Conservation (phyloP, 2,888 invertebrate genomes). For the Monochamus alternatus region DNA sequence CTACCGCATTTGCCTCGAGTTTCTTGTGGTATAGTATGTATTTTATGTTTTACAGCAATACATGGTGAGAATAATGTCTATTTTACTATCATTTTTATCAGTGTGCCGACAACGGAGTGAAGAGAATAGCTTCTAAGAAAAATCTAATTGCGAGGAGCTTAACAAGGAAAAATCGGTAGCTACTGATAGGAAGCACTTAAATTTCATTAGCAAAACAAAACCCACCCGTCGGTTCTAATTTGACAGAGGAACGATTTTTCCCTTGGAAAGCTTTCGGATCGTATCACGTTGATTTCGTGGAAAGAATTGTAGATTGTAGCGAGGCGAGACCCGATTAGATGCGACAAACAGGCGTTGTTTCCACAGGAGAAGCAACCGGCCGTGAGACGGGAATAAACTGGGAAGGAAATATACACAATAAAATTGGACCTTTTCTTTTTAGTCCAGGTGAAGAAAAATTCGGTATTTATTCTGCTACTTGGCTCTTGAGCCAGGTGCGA, state of each 20-base stretch:
- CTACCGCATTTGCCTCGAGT: too few species aligned
- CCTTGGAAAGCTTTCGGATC: background rate
- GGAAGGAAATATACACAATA: constrained; percentile 8
- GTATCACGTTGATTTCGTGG: constrained; percentile 5
- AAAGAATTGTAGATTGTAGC: constrained; percentile 11
- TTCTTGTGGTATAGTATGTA: too few species aligned
- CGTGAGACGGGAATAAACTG: constrained; percentile 13
- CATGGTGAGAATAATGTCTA: too few species aligned
- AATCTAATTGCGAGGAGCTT: too few species aligned
- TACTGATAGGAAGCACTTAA: background rate
- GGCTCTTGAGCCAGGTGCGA: background rate
- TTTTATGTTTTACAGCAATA: too few species aligned
- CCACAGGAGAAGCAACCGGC: background rate
- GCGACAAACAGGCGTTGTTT: constrained; percentile 1
- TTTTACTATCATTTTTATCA: too few species aligned
- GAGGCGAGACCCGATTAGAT: background rate
- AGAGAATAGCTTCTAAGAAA: too few species aligned
- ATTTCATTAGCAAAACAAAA: background rate
- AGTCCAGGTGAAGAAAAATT: background rate
- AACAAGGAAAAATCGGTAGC: background rate
- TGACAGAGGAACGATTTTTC: background rate
- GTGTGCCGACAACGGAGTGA: too few species aligned
- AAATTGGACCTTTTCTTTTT: constrained; percentile 9
- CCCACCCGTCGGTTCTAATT: background rate
- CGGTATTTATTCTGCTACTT: background rate